phyloP scores from a whole-genome alignment of 2,113 vertebrate genomes.

The Pluvianellus socialis region DNA sequence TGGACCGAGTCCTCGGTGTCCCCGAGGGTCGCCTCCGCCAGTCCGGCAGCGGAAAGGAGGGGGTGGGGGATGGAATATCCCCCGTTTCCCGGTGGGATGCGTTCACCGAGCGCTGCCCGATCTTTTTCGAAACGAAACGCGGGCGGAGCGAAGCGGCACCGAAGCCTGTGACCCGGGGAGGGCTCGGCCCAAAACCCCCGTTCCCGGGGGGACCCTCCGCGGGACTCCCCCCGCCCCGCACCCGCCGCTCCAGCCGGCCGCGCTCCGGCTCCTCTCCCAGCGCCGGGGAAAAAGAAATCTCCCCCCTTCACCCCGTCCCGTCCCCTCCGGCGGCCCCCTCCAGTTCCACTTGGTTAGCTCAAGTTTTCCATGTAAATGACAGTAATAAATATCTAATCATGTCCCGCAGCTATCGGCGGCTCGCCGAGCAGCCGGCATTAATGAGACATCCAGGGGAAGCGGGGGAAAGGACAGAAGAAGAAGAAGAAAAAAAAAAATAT shows the following conservation, averaged over 20 bases:
- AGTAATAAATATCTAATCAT: slow-evolving; percentile 93
- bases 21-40: background rate
- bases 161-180: background rate
- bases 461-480: background rate
- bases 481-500: no score
- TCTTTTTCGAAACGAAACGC: background rate
- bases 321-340: slow-evolving; percentile 47
- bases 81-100: background rate
- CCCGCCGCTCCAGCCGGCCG: background rate
- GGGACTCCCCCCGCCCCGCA: background rate
- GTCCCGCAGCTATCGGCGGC: slow-evolving; percentile 77
- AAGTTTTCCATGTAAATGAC: slow-evolving; percentile 79
- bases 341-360: slow-evolving; percentile 78
- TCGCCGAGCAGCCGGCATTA: slow-evolving; percentile 64
- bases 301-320: background rate
- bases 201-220: background rate
- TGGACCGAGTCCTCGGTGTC: no score
- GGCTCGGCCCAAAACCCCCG: background rate
- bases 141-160: background rate
- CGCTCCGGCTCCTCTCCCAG: background rate
- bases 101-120: background rate
- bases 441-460: slow-evolving; percentile 50
- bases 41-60: background rate
- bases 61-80: background rate
- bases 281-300: background rate